Base-by-base conservation (phyloP, 1,140 invertebrate species). In the Bilobella aurantiaca region DNA sequence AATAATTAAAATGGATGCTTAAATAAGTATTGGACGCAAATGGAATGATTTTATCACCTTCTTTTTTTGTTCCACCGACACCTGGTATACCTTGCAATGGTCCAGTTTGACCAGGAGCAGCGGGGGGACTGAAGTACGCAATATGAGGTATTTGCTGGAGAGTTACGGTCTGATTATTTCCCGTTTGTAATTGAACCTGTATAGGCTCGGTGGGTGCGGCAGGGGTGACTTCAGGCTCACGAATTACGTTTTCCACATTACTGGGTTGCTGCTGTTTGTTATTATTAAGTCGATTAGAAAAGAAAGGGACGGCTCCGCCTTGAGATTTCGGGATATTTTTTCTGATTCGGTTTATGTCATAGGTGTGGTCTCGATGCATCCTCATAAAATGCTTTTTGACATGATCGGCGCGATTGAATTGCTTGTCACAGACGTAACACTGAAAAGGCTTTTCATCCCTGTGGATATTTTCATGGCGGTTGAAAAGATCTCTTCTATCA, bases 401-500 rank as follows among this genome's bases (percentile, higher is more conserved):
- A 75, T 95, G 91, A 77, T 95, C 91, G n/a, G 91, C 91, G 34
- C 91, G 81, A 77, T 93, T 94, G 78, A 95, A 95, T 74, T 92
- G 88, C 75, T 93, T 92, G 73, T 87, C 84, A 75, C 91, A 95
- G 8, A 91, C 85, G 75, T 93, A 93, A 76, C 91, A 95, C 73
- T 92, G 88, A 74, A 94, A 95, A 0, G 91, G 91, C 75, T 95
- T 95, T 73, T 93, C 90, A 74, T 92, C 89, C 65, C 89, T 84
- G 74, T 98, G 94, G 65, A 97, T 96, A 74, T 96, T 94, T 79
- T 97, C 91, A 78, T 98, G 94, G 2, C 93, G 84, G 1, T 92
- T 96, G 76, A 91, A 96, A 57, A 98, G 83, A 79, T 97, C 94
- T 62, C 93, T 82, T 3, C 94, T 82, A 75, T 96, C 91, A 0